Percentiles rank a stretch among this genome's conserved stretches.
Evolutionary conservation across 2,113 vertebrate species (phyloP).

Genomic region (Tragelaphus buxtoni): DNA sequence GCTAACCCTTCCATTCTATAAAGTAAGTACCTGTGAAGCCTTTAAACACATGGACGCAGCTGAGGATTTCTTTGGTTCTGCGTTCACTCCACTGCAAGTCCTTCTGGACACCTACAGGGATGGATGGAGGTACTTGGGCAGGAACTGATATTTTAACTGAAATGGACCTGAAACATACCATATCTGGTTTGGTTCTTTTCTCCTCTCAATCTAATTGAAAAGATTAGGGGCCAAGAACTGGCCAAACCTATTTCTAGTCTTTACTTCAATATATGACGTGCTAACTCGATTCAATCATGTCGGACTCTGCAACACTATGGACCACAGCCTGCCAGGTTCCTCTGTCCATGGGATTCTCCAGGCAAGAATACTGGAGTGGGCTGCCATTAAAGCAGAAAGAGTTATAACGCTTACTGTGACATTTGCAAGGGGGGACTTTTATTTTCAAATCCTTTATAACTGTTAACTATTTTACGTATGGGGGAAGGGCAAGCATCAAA

Average conservation of each 20-base stretch:
- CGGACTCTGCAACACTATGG: neutral
- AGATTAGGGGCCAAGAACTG: neutral
- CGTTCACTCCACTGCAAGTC: neutral
- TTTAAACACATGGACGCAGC: neutral
- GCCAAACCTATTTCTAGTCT: neutral
- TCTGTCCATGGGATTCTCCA: neutral
- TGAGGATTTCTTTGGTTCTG: neutral
- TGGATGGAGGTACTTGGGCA: neutral
- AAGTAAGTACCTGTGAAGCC: neutral
- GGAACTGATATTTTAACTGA: neutral
- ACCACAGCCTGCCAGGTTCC: neutral
- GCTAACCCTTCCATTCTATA: neutral
- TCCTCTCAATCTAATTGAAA: neutral
- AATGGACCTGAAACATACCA: accelerated
- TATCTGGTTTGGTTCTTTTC: neutral
- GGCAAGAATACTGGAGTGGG: neutral
- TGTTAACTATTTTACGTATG: neutral
- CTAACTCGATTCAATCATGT: neutral
- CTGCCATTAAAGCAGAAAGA: neutral
- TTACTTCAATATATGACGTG: neutral
- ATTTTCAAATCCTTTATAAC: neutral
- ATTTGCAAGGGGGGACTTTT: neutral
- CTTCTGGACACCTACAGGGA: accelerated
- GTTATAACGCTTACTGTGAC: neutral
- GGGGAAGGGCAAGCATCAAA: neutral